Evolutionary conservation across 2,113 vertebrate genomes (phyloP), one percentile per base, ranked within the genome.

Genomic region (Neofelis nebulosa): DNA sequence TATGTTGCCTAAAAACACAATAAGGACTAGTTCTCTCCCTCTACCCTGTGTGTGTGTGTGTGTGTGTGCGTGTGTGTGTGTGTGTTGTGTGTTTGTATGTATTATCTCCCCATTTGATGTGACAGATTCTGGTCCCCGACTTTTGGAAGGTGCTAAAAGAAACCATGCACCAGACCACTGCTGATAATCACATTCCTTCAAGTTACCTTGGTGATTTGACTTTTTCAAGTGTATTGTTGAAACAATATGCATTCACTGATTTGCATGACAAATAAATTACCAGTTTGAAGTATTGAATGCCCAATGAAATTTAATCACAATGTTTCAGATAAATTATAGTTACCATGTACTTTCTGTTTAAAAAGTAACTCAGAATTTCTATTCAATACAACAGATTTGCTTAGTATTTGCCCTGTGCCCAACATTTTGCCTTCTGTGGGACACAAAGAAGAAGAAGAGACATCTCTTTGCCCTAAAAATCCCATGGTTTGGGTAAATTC

Each of bases 171-270:
- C 71, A 82, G 80, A 73, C 88, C 93, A 97, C 71, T 83, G 80
- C 36, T 82, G 92, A 96, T 98, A 97, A 98, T 97, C 81, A 93
- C 73, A 98, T 87, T 76, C 38, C 94, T 97, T 96, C 96, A 98
- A 97, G 94, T 81, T 98, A 91, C 71, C 76, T 96, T 97, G 96
- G 96, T 98, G 95, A 98, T 97, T 96, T 97, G 91, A 98, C 95
- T 98, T 97, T 88, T 73, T 16, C 25, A 89, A 71, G 15, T 79
- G 66, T 36, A 41, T 69, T 96, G 73, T 78, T 97, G 81, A 98
- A 98, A 97, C 92, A 95, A 90, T 96, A 89, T 63, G 36, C 93
- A 94, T 96, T 98, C 98, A 89, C 93, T 95, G 93, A 98, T 97
- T 97, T 92, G 19, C 83, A 91, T 96, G 94, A 95, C 96, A 98